Percentiles rank a stretch among this genome's conserved stretches.
Conservation (phyloP, 2,888 invertebrate species). For the Trichogramma evanescens region DNA sequence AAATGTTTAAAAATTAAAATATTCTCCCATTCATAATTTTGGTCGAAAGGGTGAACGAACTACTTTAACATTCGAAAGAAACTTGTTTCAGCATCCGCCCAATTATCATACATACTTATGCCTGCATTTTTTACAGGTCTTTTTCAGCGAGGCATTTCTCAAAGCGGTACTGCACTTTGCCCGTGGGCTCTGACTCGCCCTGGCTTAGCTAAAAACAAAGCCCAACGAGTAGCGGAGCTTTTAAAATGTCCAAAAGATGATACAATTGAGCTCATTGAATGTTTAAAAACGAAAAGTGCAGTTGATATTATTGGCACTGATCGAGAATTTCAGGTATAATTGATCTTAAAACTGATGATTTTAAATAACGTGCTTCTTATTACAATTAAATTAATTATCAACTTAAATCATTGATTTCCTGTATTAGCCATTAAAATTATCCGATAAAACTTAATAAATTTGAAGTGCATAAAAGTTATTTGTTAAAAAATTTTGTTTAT, state of each 20-base stretch:
- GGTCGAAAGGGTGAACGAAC: too few relatives aligned
- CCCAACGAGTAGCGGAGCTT: slow-evolving; percentile 55
- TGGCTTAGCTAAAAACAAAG: slow-evolving; percentile 55
- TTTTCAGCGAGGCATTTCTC: slow-evolving; percentile 66
- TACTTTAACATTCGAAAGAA: too few relatives aligned
- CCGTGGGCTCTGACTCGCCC: slow-evolving; percentile 61
- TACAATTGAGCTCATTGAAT: slow-evolving; percentile 53
- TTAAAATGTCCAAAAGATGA: slow-evolving; percentile 55
- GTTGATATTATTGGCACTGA: slow-evolving; percentile 61
- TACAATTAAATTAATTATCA: neutral
- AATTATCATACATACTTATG: too few relatives aligned
- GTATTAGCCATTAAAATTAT: too few relatives aligned
- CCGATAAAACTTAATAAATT: too few relatives aligned
- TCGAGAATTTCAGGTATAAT: slow-evolving; percentile 58
- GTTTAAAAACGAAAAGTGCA: slow-evolving; percentile 58
- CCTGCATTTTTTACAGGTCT: slow-evolving; percentile 49
- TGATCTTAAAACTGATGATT: slow-evolving; percentile 19
- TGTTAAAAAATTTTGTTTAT: too few relatives aligned
- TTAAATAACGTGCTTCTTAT: neutral
- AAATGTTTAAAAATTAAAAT: too few relatives aligned
- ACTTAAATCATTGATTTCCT: too few relatives aligned
- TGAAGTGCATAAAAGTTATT: too few relatives aligned
- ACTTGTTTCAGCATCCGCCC: too few relatives aligned
- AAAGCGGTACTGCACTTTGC: slow-evolving; percentile 66
- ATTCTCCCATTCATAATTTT: too few relatives aligned